Evolutionary conservation across 2,888 invertebrate species (phyloP), one percentile per base, ranked within the genome.

Genomic region (Volucella bombylans): DNA sequence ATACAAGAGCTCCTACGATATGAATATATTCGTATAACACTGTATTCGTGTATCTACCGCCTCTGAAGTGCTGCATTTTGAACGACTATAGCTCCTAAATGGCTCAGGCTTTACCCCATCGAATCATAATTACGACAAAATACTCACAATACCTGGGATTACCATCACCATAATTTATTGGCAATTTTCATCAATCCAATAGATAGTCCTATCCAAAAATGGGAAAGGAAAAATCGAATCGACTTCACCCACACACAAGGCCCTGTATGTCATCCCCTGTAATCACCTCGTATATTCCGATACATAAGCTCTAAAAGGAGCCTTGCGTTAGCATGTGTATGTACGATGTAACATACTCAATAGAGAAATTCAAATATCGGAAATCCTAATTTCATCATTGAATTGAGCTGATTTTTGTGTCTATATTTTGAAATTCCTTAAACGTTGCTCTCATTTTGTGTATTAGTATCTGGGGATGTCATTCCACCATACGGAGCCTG

Each of bases 81-180:
- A 38, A 39, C 54, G 47, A 41, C 4, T 31, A 31, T 31, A 31
- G 31, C 31, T 6, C 6, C 6, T 31, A 31, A 31, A 31, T 31
- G 31, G 31, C 4, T 4, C 31, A 31, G 31, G 6, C 31, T 31
- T 31, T 62, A 14, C 54, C 41, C 69, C 69, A 77, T 64, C 73
- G 61, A 79, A 83, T 73, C 64, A 73, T 83, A 74, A 83, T 79
- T 72, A 77, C 68, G 54, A 52, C 52, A 59, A 61, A 77, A 68
- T 68, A 54, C 45, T 47, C 6, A 31, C 23, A 41, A 55, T 72
- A 71, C 61, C 65, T 83, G 43, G 74, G 74, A 83, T 80, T 80
- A 76, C 76, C 72, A 77, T 81, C 67, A 50, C 50, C 76, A 64
- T 81, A 85, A 85, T 76, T 85, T 85, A 85, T 85, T 77, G 68